Base-by-base conservation (phyloP, 53 echinoderm and acorn worm species). In the Antedon mediterranea region DNA sequence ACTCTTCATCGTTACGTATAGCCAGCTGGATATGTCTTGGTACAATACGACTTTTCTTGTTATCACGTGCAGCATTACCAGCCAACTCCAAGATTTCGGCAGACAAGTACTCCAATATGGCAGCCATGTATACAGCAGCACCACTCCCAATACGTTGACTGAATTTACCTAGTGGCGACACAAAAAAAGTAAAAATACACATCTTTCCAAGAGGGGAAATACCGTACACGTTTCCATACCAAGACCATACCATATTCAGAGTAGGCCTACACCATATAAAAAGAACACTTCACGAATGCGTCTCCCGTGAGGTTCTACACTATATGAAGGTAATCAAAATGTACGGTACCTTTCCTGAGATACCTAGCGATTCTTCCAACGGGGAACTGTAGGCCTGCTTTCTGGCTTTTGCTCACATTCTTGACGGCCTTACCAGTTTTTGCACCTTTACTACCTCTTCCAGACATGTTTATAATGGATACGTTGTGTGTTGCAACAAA, bases 371-470 rank as follows among this genome's bases (percentile, higher is more conserved):
- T 72, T 29, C 90, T 81, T 43, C 84, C 87, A 41, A 90, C 90
- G 4, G 90, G 90, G 72, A 90, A 90, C 84, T 90, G 90, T 0
- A 90, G 84, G 43, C 90, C 90, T 30, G 90, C 90, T 76, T 87
- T 42, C 11, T 78, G 75, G 79, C 84, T 86, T 31, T 87, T 80
- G 75, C 84, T 71, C 13, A 78, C 34, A 1, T 43, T 28, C 82
- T 90, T 90, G 76, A 18, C 31, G 18, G 71, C 44, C 80, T 84
- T 86, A n/a, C n/a, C n/a, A 5, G 32, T 34, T 78, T 80, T 85
- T 42, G 71, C 89, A 71, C 43, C 85, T 14, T 80, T 86, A 73
- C 86, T 89, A 0, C 90, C 90, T 32, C 90, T 79, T 74, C 90
- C 90, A 82, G 84, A 83, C 90, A 90, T 90, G 31, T 31, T 77